A percentile compares a stretch with the other conserved stretches of the same genome.
phyloP scores from a whole-genome alignment of 2,888 invertebrate species.

The Drosophila austrosaltans region DNA sequence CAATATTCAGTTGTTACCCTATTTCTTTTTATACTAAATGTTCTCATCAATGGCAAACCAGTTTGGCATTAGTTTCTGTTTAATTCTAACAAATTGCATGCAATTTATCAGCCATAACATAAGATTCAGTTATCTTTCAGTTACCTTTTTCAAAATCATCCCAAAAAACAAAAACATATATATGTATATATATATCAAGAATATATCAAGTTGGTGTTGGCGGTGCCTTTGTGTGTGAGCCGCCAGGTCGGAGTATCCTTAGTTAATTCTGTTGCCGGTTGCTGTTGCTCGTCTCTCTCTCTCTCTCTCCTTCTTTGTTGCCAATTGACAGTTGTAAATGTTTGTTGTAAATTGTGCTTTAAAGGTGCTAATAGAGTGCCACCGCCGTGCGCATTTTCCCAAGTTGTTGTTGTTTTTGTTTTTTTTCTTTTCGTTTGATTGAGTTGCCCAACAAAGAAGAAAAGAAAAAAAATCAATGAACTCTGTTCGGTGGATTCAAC shows the following conservation, averaged over 20 bases:
- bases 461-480: constrained; percentile 70
- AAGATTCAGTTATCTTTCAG: not conserved
- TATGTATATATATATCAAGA: not conserved
- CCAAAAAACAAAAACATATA: constrained; percentile 47
- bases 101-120: constrained; percentile 62
- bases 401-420: constrained; percentile 42
- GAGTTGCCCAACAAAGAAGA: constrained; percentile 38
- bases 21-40: constrained; percentile 36
- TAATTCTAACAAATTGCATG: constrained; percentile 76
- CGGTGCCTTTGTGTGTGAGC: constrained; percentile 63
- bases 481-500: constrained; percentile 55
- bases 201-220: constrained; percentile 24
- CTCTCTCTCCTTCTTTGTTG: constrained; percentile 61
- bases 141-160: constrained; percentile 12
- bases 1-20: not conserved
- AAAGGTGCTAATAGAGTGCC: constrained; percentile 80
- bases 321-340: constrained; percentile 81
- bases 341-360: constrained; percentile 79
- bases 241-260: constrained; percentile 66
- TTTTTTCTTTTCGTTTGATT: constrained; percentile 62
- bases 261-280: constrained; percentile 45
- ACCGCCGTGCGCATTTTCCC: constrained; percentile 75
- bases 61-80: constrained; percentile 67
- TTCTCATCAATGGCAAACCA: constrained; percentile 63
- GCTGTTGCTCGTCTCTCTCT: constrained; percentile 19